Percentiles rank a stretch among this genome's conserved stretches.
Evolutionary conservation across 2,113 vertebrate species (phyloP).

Genomic region (Xiphophorus couchianus): DNA sequence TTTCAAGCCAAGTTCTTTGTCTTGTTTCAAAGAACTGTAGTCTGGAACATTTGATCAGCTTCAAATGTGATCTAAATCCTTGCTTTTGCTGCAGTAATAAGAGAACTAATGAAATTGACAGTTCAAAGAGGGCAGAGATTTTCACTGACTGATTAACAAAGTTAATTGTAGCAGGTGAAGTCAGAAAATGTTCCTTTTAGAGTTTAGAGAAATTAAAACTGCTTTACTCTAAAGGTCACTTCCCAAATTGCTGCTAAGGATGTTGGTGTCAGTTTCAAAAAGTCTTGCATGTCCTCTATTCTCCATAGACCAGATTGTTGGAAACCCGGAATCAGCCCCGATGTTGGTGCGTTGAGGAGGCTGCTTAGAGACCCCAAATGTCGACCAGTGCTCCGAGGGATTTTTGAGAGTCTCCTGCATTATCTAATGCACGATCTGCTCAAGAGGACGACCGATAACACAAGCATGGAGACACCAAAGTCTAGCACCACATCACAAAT

Average conservation of each 20-base stretch:
- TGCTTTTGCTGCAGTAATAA: background rate
- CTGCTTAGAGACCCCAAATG: constrained; percentile 77
- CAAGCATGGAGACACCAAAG: background rate
- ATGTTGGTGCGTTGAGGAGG: constrained; percentile 81
- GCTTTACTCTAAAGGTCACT: background rate
- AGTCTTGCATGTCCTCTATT: constrained; percentile 74
- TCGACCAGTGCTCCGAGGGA: constrained; percentile 71
- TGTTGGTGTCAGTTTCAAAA: background rate
- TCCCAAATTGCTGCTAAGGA: background rate
- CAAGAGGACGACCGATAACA: constrained; percentile 10
- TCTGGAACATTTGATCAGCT: constrained; percentile 35
- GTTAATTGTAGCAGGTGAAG: background rate
- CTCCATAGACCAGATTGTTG: constrained; percentile 76
- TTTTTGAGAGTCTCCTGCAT: constrained; percentile 86
- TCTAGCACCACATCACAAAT: background rate
- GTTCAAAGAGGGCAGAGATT: background rate
- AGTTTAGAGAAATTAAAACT: background rate
- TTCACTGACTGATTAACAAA: background rate
- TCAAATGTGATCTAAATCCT: constrained; percentile 16
- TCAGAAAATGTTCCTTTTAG: background rate
- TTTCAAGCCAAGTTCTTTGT: constrained; percentile 3
- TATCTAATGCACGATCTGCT: constrained; percentile 75
- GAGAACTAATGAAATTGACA: background rate
- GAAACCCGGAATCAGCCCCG: constrained; percentile 57
- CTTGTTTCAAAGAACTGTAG: constrained; percentile 42